Evolutionary conservation across 2,797 vertebrate species (phyloP).

Genomic region (Argyrosomus regius): DNA sequence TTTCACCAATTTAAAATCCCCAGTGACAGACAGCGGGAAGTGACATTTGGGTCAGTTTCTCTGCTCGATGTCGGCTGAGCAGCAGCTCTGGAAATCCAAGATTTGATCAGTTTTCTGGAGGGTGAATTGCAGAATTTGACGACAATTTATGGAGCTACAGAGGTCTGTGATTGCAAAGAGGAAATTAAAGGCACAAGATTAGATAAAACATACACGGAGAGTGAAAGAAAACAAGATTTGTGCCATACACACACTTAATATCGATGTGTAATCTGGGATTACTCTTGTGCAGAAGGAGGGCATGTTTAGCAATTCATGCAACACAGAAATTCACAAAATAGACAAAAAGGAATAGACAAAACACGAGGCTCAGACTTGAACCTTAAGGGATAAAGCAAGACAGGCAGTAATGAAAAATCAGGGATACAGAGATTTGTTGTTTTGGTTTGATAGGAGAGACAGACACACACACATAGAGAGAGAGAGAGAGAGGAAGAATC

Average conservation of each 20-base stretch:
- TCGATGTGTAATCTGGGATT: conserved; percentile 81
- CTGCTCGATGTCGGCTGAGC: conserved; percentile 48
- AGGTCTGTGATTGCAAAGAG: conserved; percentile 61
- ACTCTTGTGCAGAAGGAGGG: conserved; percentile 57
- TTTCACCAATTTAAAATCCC: conserved; percentile 53
- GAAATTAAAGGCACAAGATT: conserved; percentile 68
- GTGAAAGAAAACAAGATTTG: conserved; percentile 52
- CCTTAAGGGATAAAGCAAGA: conserved; percentile 70
- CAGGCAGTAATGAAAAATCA: conserved; percentile 71
- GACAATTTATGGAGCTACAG: conserved; percentile 55
- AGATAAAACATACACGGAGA: conserved; percentile 47
- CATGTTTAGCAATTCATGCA: conserved; percentile 49
- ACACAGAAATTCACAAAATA: conserved; percentile 37
- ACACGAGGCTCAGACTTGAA: conserved; percentile 62
- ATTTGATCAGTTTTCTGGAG: conserved; percentile 67
- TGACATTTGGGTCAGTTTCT: conserved; percentile 64
- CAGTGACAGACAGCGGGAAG: conserved; percentile 48
- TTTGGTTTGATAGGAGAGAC: conserved; percentile 59
- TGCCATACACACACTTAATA: conserved; percentile 15
- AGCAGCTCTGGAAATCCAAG: conserved; percentile 59
- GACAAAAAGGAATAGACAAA: conserved; percentile 46
- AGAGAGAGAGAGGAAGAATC: conserved; percentile 21
- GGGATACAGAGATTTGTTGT: conserved; percentile 72
- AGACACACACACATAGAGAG: conserved; percentile 14
- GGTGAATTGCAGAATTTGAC: conserved; percentile 63